Conservation (phyloP, 2,797 vertebrate species). For the Hafferia zeledoni region DNA sequence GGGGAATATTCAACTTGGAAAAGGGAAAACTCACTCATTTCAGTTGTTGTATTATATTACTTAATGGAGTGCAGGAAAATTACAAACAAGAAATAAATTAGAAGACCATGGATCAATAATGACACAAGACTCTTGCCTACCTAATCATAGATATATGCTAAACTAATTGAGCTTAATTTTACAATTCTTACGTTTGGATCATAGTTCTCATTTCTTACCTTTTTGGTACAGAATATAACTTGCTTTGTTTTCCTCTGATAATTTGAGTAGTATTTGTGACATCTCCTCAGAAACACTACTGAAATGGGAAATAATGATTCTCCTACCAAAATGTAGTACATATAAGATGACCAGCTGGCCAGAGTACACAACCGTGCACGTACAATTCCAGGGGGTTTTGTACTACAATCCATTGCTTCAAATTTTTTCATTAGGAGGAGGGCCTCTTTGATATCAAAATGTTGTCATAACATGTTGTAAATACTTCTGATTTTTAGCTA, state of each 20-base stretch:
- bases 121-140: background rate
- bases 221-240: background rate
- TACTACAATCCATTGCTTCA: background rate
- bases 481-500: background rate
- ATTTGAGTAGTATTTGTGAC: background rate
- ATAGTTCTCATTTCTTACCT: background rate
- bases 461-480: background rate
- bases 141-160: background rate
- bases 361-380: background rate
- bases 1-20: background rate
- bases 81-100: background rate
- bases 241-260: background rate
- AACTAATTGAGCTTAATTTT: background rate
- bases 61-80: background rate
- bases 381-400: accelerated
- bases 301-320: background rate
- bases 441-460: background rate
- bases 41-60: background rate
- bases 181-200: background rate
- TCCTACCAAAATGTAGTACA: background rate
- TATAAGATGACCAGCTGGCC: background rate
- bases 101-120: background rate
- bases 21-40: background rate
- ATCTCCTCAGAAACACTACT: background rate
- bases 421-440: background rate